Evolutionary conservation across 2,113 vertebrate genomes (phyloP).

Genomic region (Sylvietta virens): DNA sequence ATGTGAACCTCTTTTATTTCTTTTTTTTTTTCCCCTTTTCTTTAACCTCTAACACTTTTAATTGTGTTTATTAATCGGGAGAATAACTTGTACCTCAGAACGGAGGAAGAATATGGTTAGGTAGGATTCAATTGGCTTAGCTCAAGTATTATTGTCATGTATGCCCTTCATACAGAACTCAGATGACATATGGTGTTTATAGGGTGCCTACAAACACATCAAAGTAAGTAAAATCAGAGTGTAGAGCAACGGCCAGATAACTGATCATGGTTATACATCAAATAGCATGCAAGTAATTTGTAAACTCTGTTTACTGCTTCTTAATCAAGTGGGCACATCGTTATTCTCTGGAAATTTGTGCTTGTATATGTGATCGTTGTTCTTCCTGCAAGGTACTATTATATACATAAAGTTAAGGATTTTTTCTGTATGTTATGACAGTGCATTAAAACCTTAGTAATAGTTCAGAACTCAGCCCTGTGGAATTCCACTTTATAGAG

Average conservation of each 20-base stretch:
- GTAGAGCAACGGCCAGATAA: not conserved
- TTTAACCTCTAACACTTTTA: not conserved
- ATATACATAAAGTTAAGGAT: not conserved
- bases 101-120: too few species aligned
- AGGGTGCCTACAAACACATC: fast-evolving
- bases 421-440: not conserved
- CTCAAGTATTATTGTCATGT: not conserved
- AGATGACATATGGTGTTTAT: fast-evolving
- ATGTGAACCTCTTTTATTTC: fast-evolving
- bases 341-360: not conserved
- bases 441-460: not conserved
- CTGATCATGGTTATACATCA: not conserved
- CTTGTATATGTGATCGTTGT: not conserved
- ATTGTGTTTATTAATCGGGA: not conserved
- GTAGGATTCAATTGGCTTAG: not conserved
- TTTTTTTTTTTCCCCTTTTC: too few species aligned
- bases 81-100: not conserved
- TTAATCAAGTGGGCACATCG: not conserved
- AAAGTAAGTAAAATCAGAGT: not conserved
- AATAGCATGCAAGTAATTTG: not conserved
- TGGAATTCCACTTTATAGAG: not conserved
- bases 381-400: not conserved
- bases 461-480: not conserved
- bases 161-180: not conserved
- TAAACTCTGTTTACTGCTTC: fast-evolving